These are phyloP conservation scores for Drosophila asahinai DNA, from an alignment of 1,140 invertebrate genomes.

Conservation along the genomic window DNA sequence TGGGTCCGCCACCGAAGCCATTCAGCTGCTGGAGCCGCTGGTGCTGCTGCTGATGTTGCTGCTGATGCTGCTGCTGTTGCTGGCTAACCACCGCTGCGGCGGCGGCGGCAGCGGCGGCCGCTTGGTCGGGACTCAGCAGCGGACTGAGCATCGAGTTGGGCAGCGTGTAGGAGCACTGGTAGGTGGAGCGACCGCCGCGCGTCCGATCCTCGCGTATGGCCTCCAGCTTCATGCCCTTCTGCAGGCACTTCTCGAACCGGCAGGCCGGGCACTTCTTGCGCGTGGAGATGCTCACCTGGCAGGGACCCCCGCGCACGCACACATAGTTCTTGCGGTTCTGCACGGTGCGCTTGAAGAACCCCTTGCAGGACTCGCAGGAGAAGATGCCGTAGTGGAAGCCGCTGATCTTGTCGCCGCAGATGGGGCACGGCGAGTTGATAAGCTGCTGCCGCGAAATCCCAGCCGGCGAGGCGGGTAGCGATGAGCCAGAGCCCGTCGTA, in stretches of 20 bases:
- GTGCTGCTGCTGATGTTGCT: conserved; percentile 58
- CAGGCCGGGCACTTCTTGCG: conserved; percentile 98
- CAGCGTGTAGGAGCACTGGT: conserved; percentile 96
- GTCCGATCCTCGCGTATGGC: conserved; percentile 98
- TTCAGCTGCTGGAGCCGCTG: conserved; percentile 63
- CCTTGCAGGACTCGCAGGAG: conserved; percentile 98
- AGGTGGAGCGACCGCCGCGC: conserved; percentile 96
- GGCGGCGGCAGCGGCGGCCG: conserved; percentile 55
- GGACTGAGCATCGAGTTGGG: conserved; percentile 88
- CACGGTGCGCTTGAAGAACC: conserved; percentile 99
- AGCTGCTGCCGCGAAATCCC: conserved; percentile 95
- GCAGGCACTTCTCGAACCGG: conserved; percentile 98
- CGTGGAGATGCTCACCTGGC: conserved; percentile 95
- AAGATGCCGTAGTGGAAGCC: conserved; percentile 98
- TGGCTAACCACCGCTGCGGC: conserved; percentile 47
- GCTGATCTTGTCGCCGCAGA: conserved; percentile 97
- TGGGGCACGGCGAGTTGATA: conserved; percentile 94
- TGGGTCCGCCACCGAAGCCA: conserved; percentile 53
- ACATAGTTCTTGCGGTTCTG: conserved; percentile 99
- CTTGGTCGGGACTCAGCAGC: conserved; percentile 74
- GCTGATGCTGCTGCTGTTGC: conserved; percentile 47
- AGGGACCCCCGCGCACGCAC: conserved; percentile 95
- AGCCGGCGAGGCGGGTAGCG: conserved; percentile 85
- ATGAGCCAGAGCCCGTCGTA: conserved; percentile 24
- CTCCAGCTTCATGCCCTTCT: conserved; percentile 98